Evolutionary conservation across 2,113 vertebrate genomes (phyloP), one percentile per base, ranked within the genome.

Genomic region (Hippocampus abdominalis): DNA sequence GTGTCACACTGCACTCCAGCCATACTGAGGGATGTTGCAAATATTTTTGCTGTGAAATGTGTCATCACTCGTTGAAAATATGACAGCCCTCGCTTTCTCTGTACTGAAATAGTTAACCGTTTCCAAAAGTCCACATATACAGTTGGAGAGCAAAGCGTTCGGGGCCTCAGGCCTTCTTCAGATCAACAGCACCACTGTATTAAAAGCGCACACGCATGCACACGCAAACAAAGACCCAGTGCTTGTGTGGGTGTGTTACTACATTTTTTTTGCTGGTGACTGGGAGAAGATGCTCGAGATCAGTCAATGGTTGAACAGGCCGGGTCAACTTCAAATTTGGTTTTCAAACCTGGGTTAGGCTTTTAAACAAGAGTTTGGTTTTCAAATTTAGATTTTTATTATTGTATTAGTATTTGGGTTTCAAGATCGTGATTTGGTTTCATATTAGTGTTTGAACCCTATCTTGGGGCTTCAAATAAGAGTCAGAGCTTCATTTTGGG

Each of bases 191-290:
- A 71, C 68, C 44, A 32, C 23, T 48, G 10, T 46, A 66, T 68
- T 29, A 56, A 63, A 69, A 78, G 70, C 4, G 3, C 70, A 62
- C 56, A 15, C 3, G 2, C 59, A 32, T 2, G 18, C 48, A 51
- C 8, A 51, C 48, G 21, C 48, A 3, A 29, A 21, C 29, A 61
- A 20, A 64, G 27, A n/a, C 49, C 69, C 64, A 73, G 70, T 7
- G 1, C 27, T 46, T 40, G 51, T 63, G 70, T 74, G 72, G 76
- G 74, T 9, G 73, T 73, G 25, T 63, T 80, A 68, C 54, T 74
- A n/a, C 60, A 36, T 70, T 70, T 40, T 70, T 70, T 67, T 15
- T 53, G 21, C 66, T 59, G 29, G 51, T n/a, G 40, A 59, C 25
- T 15, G 6, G 51, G 13, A 66, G 53, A n/a, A n/a, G 8, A 21